Percentiles rank a stretch among this genome's conserved stretches.
phyloP scores from a whole-genome alignment of 2,797 vertebrate genomes.

The Sebastes ruberrimus region DNA sequence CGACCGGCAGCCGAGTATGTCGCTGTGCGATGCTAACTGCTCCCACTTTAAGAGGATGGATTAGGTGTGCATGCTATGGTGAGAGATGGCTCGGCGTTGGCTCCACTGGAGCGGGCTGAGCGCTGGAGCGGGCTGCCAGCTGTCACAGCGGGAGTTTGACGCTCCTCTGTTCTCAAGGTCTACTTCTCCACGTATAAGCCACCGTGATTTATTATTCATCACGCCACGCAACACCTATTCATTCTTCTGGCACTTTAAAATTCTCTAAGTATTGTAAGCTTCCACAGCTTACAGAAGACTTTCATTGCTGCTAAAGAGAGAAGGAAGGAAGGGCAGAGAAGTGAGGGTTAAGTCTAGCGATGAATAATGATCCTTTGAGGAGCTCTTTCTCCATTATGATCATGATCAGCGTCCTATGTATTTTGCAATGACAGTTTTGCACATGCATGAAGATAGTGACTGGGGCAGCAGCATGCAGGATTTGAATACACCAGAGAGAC shows the following conservation, averaged over 20 bases:
- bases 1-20: slow-evolving; percentile 41
- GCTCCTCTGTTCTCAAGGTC: slow-evolving; percentile 66
- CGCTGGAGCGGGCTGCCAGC: slow-evolving; percentile 48
- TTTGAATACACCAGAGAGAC: slow-evolving; percentile 32
- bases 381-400: slow-evolving; percentile 52
- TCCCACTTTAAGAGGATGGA: slow-evolving; percentile 63
- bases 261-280: slow-evolving; percentile 57
- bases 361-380: slow-evolving; percentile 60
- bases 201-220: slow-evolving; percentile 78
- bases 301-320: slow-evolving; percentile 52
- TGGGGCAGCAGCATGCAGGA: slow-evolving; percentile 14
- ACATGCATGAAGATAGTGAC: slow-evolving; percentile 33
- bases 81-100: slow-evolving; percentile 18
- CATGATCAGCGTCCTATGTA: slow-evolving; percentile 42
- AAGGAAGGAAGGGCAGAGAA: slow-evolving; percentile 30
- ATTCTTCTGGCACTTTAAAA: slow-evolving; percentile 74
- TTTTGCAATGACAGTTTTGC: slow-evolving; percentile 44
- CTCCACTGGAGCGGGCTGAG: slow-evolving; percentile 37
- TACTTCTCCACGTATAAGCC: slow-evolving; percentile 60
- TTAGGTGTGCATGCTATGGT: slow-evolving; percentile 29
- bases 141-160: slow-evolving; percentile 66
- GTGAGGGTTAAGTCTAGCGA: slow-evolving; percentile 12
- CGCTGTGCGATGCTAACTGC: slow-evolving; percentile 17
- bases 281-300: slow-evolving; percentile 49
- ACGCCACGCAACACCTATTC: slow-evolving; percentile 58